Conservation (phyloP, 2,797 vertebrate genomes). For the Diglossa cyanea region DNA sequence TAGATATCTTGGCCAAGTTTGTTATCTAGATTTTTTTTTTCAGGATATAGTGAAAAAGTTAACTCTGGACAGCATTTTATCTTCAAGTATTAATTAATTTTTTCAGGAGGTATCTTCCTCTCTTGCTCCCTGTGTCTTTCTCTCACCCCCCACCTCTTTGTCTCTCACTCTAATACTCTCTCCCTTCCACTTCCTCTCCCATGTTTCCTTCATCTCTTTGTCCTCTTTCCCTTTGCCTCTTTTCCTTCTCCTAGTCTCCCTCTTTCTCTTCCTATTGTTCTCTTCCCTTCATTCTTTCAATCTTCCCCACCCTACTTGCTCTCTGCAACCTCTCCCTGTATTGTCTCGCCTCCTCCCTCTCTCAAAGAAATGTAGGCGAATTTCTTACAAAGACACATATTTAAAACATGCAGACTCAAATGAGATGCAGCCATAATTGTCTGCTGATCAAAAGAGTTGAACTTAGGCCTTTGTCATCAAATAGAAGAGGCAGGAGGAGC, state of each 20-base stretch:
- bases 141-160: background rate
- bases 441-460: background rate
- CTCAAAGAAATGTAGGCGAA: background rate
- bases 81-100: background rate
- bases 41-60: background rate
- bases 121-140: background rate
- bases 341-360: accelerated
- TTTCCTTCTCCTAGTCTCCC: background rate
- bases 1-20: background rate
- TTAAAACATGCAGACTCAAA: background rate
- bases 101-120: background rate
- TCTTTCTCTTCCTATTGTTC: background rate
- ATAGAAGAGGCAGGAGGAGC: background rate
- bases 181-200: background rate
- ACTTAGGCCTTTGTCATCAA: background rate
- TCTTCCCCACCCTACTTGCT: background rate
- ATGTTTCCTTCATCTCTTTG: background rate
- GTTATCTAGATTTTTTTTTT: background rate
- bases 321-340: background rate
- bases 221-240: background rate
- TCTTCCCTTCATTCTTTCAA: background rate
- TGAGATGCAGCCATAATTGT: background rate
- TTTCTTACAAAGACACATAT: background rate
- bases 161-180: background rate
- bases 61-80: background rate